Evolutionary conservation across 2,888 invertebrate species (phyloP), one percentile per base, ranked within the genome.

Genomic region (Argyra leucocephala): DNA sequence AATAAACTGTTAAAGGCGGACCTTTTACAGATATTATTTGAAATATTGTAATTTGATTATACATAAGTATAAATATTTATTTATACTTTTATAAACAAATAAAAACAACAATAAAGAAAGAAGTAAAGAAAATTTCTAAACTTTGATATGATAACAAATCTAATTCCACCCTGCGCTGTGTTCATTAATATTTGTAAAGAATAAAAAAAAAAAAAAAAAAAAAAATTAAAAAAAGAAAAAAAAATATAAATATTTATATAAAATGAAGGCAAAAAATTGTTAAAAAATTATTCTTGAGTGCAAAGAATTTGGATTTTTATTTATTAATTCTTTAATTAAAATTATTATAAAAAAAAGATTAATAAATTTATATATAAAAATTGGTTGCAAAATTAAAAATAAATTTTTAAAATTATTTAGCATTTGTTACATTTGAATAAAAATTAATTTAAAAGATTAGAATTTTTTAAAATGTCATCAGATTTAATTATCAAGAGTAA

Each of bases 111-210:
- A 57, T 21, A 21, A 26, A 26, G 7, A 26, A 26, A 26, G 7
- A 26, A 26, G 5, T 6, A 21, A 57, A 57, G 21, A 57, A 22
- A 22, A 7, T 57, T 21, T 22, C 21, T 6, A 6, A 31, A 57
- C 18, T 12, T 57, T 21, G 12, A 58, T 22, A 22, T 58, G 5
- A 22, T 22, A 22, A 58, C 3, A 22, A 58, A 26, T 57, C 48
- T 36, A 62, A 65, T 69, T 71, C 72, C 71, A 71, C 71, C 69
- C 70, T 73, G 76, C 74, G 78, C 78, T 78, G 78, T 78, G 78
- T 78, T 78, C 78, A 78, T 72, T 73, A 74, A 74, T 68, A 70
- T 70, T 67, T 66, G 67, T 66, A 67, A 68, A 66, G 63, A 68
- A 68, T 64, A 66, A 57, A 67, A 63, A 65, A 69, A 68, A 37